These are phyloP conservation scores for Phaethon lepturus DNA, from an alignment of 2,113 vertebrate species.

Conservation along the genomic window DNA sequence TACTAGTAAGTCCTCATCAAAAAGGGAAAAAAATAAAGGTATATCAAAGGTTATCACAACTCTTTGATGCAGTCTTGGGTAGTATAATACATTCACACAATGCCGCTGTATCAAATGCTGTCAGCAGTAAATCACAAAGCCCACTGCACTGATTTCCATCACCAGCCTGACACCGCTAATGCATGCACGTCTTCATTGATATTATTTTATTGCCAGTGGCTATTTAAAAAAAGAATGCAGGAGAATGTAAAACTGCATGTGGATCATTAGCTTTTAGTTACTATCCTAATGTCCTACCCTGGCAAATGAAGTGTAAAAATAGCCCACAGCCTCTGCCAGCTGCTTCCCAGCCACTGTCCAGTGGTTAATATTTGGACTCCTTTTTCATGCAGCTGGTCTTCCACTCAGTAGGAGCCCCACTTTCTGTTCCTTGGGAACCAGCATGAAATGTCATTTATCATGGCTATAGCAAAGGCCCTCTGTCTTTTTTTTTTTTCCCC, in stretches of 20 bases:
- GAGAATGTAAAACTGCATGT: conserved; percentile 56
- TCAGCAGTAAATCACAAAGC: conserved; percentile 14
- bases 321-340: conserved; percentile 74
- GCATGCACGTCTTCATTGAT: conserved; percentile 74
- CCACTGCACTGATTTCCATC: conserved; percentile 26
- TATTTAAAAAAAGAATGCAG: conserved; percentile 69
- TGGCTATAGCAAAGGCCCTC: conserved; percentile 18
- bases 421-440: conserved; percentile 23
- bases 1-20: background rate
- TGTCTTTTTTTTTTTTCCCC: background rate
- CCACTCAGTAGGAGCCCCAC: conserved; percentile 51
- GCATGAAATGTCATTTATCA: conserved; percentile 54
- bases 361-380: conserved; percentile 75
- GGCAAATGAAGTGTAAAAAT: conserved; percentile 79
- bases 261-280: conserved; percentile 80
- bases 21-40: background rate
- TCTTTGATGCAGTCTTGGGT: background rate
- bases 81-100: background rate
- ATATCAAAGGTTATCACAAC: conserved; percentile 23
- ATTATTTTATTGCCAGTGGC: conserved; percentile 69
- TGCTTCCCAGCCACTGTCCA: conserved; percentile 71
- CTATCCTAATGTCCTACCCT: conserved; percentile 55
- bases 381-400: conserved; percentile 76
- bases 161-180: conserved; percentile 44
- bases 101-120: background rate